A percentile compares a stretch with the other conserved stretches of the same genome.
Evolutionary conservation across 1,140 invertebrate species (phyloP).

Genomic region (Drosophila repletoides): DNA sequence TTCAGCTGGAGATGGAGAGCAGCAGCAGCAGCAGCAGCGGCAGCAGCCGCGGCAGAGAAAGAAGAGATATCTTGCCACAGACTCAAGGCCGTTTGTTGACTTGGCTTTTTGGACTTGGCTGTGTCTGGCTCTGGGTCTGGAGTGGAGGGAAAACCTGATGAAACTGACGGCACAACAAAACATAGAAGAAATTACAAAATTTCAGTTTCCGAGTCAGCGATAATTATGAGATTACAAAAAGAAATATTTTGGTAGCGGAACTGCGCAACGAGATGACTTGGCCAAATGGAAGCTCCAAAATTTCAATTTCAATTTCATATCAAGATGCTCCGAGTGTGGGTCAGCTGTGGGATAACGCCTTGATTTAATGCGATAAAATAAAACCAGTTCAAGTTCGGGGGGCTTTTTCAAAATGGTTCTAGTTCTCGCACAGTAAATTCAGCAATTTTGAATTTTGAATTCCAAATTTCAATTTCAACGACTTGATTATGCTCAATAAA

Average conservation of each 20-base stretch:
- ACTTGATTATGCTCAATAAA: conserved; percentile 36
- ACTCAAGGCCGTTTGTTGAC: conserved; percentile 37
- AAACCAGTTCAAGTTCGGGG: conserved; percentile 30
- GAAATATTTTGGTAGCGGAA: conserved; percentile 19
- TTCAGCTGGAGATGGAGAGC: not conserved
- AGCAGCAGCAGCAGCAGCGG: not conserved
- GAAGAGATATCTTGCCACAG: conserved; percentile 4
- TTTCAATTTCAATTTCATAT: conserved; percentile 19
- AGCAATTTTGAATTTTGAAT: conserved; percentile 22
- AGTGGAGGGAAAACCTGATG: conserved; percentile 19
- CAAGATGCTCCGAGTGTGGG: no score
- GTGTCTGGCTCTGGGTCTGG: no score
- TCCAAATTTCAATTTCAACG: no score
- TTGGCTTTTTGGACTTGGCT: no score
- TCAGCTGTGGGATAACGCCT: conserved; percentile 29
- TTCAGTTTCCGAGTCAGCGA: conserved; percentile 11
- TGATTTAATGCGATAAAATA: conserved; percentile 33
- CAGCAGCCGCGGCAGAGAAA: not conserved
- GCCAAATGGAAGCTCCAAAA: conserved; percentile 4
- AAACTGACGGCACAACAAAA: conserved; percentile 9
- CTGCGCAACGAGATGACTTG: conserved; percentile 26
- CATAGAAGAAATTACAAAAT: conserved; percentile 44
- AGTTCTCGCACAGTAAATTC: conserved; percentile 39
- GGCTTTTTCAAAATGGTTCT: conserved; percentile 12
- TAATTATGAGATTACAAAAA: conserved; percentile 30